Conservation (phyloP, 2,113 vertebrate species). For the Corapipo altera region DNA sequence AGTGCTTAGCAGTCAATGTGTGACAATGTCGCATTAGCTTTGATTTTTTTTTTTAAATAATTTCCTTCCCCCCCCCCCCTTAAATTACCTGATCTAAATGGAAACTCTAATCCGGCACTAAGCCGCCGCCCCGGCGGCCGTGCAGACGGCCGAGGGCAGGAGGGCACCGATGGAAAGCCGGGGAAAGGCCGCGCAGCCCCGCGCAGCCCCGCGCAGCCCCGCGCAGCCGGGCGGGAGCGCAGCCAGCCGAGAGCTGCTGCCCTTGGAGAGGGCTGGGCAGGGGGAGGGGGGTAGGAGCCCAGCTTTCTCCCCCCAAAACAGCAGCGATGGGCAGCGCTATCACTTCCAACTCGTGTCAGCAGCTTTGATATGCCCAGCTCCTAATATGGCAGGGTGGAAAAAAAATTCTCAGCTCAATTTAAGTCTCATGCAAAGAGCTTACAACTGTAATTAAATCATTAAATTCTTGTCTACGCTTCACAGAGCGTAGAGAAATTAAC, state of each 20-base stretch:
- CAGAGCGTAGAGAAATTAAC: constrained; percentile 94
- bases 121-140: neutral
- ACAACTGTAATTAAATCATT: constrained; percentile 99
- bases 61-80: neutral
- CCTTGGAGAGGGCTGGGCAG: constrained; percentile 13
- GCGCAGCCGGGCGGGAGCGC: neutral
- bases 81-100: constrained; percentile 53
- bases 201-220: neutral
- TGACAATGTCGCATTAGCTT: constrained; percentile 76
- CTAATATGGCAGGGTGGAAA: constrained; percentile 86
- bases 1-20: constrained; percentile 80
- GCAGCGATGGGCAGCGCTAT: constrained; percentile 84
- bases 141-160: neutral
- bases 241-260: neutral
- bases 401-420: constrained; percentile 99
- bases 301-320: constrained; percentile 74
- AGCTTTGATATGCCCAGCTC: constrained; percentile 91
- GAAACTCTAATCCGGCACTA: neutral
- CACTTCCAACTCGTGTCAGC: constrained; percentile 89
- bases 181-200: neutral
- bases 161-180: neutral
- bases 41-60: constrained; percentile 62
- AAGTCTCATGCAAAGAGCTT: constrained; percentile 99
- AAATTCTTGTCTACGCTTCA: constrained; percentile 92
- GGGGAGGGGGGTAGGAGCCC: constrained; percentile 41